Evolutionary conservation across 2,797 vertebrate species (phyloP), one percentile per base, ranked within the genome.

Genomic region (Oreochromis grahami): DNA sequence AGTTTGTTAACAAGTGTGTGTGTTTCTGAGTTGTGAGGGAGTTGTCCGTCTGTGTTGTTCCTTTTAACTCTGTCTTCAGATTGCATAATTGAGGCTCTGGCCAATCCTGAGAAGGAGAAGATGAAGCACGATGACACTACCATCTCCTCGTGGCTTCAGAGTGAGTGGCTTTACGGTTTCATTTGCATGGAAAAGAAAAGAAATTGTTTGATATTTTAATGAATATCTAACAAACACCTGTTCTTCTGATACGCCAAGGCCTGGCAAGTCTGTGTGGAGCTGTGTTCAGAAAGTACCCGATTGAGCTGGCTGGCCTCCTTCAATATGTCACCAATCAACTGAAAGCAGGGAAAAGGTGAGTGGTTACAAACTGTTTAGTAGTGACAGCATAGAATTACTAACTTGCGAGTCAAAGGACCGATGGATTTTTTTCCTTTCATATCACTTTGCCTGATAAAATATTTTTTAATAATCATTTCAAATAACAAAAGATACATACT

Each of bases 51-150:
- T 65, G 2, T 38, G 76, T 86, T 78, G 7, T 89, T 88, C n/a
- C 21, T 68, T 94, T 96, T 96, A 92, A 96, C 93, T 81, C 58
- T 86, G 41, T 89, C 84, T 68, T 79, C 94, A 99, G 99, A 99
- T 96, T 99, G 99, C 95, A 99, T 99, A 88, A 99, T 99, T 85
- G 99, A 99, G 95, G 99, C 99, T 87, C 93, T 99, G 94, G 99
- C 99, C 86, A 99, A 99, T 95, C 99, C 99, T 0, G 98, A 99
- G 93, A 99, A 99, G 88, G 98, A 99, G 94, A 98, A 98, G 93
- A 99, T 99, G 98, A 99, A 99, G 86, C 98, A 99, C 15, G 99
- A 99, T 13, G 98, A 99, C 94, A 99, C 99, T n/a, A 99, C 98
- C 19, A 99, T 99, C 90, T 99, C 99, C 5, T 98, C 97, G 12